These are phyloP conservation scores for Muntiacus reevesi DNA, from an alignment of 2,113 vertebrate genomes.

Conservation along the genomic window DNA sequence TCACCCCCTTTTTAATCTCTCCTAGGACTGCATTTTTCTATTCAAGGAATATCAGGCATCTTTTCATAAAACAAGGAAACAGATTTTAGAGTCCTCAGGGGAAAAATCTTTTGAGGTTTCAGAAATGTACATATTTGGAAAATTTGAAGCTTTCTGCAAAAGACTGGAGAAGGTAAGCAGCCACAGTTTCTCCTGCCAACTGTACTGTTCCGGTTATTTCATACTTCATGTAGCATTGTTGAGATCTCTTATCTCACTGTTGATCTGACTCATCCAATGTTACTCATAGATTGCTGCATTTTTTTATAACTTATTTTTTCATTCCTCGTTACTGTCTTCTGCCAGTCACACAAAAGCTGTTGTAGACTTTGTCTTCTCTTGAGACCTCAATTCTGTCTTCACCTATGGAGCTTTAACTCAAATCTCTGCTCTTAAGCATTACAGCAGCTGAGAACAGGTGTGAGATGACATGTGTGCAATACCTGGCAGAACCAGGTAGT, in stretches of 20 bases:
- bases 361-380: neutral
- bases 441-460: neutral
- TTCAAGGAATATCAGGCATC: conserved; percentile 86
- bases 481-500: neutral
- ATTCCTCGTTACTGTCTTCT: neutral
- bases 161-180: conserved; percentile 86
- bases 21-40: conserved; percentile 83
- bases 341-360: neutral
- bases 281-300: neutral
- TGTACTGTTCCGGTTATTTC: neutral
- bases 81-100: conserved; percentile 75
- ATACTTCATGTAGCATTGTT: neutral
- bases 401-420: neutral
- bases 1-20: conserved; percentile 31
- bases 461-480: neutral
- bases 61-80: conserved; percentile 82
- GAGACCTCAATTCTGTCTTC: neutral
- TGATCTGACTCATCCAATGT: neutral
- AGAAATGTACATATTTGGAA: conserved; percentile 87
- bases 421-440: neutral
- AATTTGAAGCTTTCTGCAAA: conserved; percentile 87
- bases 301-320: neutral
- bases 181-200: accelerated
- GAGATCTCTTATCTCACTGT: neutral
- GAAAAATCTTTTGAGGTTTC: conserved; percentile 84